phyloP scores from a whole-genome alignment of 2,797 vertebrate species.

The Tadarida brasiliensis region DNA sequence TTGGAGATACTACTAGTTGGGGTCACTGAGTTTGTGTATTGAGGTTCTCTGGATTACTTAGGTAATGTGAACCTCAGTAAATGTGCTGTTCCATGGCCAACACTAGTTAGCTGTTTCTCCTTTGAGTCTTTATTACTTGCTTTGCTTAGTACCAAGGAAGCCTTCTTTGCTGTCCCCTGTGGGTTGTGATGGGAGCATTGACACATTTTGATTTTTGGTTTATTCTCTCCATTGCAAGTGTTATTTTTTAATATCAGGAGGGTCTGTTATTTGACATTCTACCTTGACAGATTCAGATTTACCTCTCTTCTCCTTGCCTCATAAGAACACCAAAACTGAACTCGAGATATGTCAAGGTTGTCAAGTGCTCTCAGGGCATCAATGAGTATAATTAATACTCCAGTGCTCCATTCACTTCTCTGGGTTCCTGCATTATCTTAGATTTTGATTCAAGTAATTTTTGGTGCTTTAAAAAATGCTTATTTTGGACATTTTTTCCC shows the following conservation, averaged over 20 bases:
- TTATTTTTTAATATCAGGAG: background rate
- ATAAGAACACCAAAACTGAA: background rate
- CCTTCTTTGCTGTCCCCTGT: background rate
- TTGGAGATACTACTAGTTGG: background rate
- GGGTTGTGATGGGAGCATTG: background rate
- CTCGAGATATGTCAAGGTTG: background rate
- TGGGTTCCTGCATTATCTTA: background rate
- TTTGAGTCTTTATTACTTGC: background rate
- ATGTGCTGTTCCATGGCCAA: background rate
- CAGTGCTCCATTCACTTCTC: background rate
- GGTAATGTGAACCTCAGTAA: background rate
- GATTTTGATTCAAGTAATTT: conserved; percentile 1
- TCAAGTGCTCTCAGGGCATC: background rate
- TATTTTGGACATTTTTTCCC: background rate
- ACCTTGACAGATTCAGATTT: background rate
- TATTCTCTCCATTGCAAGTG: background rate
- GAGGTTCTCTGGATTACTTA: background rate
- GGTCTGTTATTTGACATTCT: background rate
- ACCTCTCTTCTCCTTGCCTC: background rate
- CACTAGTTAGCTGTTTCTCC: background rate
- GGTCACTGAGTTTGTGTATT: background rate
- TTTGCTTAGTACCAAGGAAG: background rate
- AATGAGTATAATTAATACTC: background rate
- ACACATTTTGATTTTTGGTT: background rate
- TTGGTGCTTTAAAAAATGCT: background rate